phyloP scores from a whole-genome alignment of 2,888 invertebrate species.

The Ophion slaviceki region DNA sequence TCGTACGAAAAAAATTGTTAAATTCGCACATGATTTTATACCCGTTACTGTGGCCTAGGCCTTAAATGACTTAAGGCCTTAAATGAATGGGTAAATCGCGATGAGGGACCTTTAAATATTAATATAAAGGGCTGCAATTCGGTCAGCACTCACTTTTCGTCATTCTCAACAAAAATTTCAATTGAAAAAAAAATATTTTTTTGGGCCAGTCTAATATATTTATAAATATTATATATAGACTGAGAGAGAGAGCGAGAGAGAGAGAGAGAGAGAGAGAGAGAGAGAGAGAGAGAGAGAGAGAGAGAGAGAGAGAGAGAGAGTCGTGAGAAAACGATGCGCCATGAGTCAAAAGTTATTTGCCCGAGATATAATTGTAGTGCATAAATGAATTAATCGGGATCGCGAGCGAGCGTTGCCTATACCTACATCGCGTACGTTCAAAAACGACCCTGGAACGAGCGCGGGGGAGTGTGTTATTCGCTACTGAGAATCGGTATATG shows the following conservation, averaged over 20 bases:
- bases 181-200: no score
- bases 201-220: no score
- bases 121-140: no score
- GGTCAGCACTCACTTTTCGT: no score
- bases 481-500: constrained; percentile 23
- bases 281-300: neutral
- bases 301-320: neutral
- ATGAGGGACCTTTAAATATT: no score
- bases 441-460: constrained; percentile 14
- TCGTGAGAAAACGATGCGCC: constrained; percentile 58
- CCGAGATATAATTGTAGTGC: constrained; percentile 19
- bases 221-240: no score
- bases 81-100: no score
- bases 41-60: no score
- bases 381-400: constrained; percentile 43
- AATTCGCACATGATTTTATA: no score
- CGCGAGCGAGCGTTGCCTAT: constrained; percentile 47
- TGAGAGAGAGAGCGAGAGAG: neutral
- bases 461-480: constrained; percentile 5
- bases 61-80: no score
- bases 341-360: constrained; percentile 58
- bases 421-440: neutral
- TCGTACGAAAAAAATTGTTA: no score
- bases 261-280: neutral
- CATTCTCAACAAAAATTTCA: no score